These are phyloP conservation scores for Patiria pectinifera DNA, from an alignment of 53 echinoderm and acorn worm genomes.

Conservation along the genomic window DNA sequence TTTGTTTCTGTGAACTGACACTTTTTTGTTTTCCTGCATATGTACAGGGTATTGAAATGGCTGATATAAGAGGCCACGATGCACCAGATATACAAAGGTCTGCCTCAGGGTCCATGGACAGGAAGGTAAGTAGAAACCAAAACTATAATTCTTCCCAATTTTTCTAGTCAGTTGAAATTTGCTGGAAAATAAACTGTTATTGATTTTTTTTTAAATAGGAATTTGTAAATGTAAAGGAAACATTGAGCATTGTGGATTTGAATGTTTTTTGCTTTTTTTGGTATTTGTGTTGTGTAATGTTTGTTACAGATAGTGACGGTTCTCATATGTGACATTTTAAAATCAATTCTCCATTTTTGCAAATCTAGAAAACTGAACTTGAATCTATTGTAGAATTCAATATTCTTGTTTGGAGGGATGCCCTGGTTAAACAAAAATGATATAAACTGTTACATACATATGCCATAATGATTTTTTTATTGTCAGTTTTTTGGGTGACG, in stretches of 20 bases:
- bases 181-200: no score
- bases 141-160: not conserved
- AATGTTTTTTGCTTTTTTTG: no score
- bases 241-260: no score
- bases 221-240: no score
- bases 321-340: no score
- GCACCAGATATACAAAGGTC: constrained; percentile 47
- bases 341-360: no score
- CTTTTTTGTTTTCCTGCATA: constrained; percentile 28
- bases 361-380: no score
- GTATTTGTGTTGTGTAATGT: no score
- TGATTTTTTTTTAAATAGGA: not conserved
- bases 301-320: no score
- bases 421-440: no score
- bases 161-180: no score
- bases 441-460: no score
- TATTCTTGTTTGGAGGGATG: not conserved
- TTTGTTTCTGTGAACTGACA: not conserved
- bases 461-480: not conserved
- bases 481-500: not conserved
- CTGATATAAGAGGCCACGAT: constrained; percentile 75
- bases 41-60: constrained; percentile 82
- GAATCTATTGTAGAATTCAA: not conserved
- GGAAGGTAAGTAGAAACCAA: constrained; percentile 48
- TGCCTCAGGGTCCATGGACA: constrained; percentile 40